Conservation (phyloP, 2,113 vertebrate genomes). For the Lepidothrix coronata region DNA sequence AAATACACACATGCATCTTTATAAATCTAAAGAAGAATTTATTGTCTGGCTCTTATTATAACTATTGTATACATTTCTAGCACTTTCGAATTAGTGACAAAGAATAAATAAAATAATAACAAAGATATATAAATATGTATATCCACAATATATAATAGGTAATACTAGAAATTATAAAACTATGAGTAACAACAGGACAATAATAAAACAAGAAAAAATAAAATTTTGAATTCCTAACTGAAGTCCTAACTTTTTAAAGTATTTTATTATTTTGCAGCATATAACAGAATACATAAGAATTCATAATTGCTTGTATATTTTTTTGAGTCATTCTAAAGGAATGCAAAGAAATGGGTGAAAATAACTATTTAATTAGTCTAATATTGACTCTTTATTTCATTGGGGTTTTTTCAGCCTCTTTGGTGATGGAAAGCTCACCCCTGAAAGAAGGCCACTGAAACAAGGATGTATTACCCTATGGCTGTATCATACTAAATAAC, state of each 20-base stretch:
- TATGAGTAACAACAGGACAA: neutral
- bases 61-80: neutral
- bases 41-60: neutral
- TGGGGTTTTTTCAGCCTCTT: neutral
- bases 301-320: neutral
- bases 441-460: neutral
- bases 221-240: neutral
- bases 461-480: neutral
- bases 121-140: neutral
- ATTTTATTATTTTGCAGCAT: neutral
- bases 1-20: neutral
- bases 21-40: neutral
- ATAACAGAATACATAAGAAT: neutral
- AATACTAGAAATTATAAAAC: neutral
- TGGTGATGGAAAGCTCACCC: neutral
- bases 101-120: neutral
- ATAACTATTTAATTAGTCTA: neutral
- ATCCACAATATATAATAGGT: neutral
- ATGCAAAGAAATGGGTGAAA: neutral
- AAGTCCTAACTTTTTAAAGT: neutral
- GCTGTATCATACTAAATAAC: neutral
- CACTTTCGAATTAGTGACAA: neutral
- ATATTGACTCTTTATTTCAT: neutral
- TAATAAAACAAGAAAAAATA: neutral
- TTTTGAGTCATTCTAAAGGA: neutral